Evolutionary conservation across 2,797 vertebrate species (phyloP).

Genomic region (Takifugu rubripes): DNA sequence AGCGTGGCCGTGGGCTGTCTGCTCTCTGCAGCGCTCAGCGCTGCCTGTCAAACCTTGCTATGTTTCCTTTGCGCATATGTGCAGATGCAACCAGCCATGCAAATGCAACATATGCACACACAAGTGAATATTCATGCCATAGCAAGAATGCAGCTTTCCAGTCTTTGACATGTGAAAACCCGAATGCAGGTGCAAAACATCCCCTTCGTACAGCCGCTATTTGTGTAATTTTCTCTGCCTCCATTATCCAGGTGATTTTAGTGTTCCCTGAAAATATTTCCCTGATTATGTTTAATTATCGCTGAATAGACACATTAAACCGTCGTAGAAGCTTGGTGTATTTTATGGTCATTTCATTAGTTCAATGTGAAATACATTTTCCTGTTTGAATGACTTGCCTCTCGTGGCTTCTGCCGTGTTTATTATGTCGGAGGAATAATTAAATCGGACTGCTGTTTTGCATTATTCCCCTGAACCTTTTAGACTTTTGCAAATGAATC

Average conservation of each 20-base stretch:
- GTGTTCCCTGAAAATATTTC: slow-evolving; percentile 52
- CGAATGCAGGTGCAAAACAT: slow-evolving; percentile 21
- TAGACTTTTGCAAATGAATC: slow-evolving; percentile 33
- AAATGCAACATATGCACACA: slow-evolving; percentile 38
- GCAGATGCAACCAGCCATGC: slow-evolving; percentile 46
- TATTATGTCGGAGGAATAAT: slow-evolving; percentile 49
- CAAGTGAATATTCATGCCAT: slow-evolving; percentile 13
- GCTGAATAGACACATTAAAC: slow-evolving; percentile 54
- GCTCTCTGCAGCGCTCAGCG: slow-evolving; percentile 41
- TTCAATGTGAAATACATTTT: slow-evolving; percentile 63
- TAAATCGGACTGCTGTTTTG: slow-evolving; percentile 38
- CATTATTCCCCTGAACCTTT: slow-evolving; percentile 42
- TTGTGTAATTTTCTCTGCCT: slow-evolving; percentile 43
- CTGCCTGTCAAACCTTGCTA: slow-evolving; percentile 51
- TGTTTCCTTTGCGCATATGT: slow-evolving; percentile 57
- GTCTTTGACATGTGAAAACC: slow-evolving; percentile 19
- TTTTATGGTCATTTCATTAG: slow-evolving; percentile 67
- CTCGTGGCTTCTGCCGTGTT: slow-evolving; percentile 28
- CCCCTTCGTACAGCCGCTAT: slow-evolving; percentile 31
- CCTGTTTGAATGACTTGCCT: slow-evolving; percentile 51
- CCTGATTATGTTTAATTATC: slow-evolving; percentile 64
- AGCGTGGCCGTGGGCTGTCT: slow-evolving; percentile 60
- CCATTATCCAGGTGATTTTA: slow-evolving; percentile 61
- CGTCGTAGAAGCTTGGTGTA: slow-evolving; percentile 29
- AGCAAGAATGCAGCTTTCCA: slow-evolving; percentile 20